phyloP scores from a whole-genome alignment of 2,888 invertebrate genomes.

The Dryobota labecula region DNA sequence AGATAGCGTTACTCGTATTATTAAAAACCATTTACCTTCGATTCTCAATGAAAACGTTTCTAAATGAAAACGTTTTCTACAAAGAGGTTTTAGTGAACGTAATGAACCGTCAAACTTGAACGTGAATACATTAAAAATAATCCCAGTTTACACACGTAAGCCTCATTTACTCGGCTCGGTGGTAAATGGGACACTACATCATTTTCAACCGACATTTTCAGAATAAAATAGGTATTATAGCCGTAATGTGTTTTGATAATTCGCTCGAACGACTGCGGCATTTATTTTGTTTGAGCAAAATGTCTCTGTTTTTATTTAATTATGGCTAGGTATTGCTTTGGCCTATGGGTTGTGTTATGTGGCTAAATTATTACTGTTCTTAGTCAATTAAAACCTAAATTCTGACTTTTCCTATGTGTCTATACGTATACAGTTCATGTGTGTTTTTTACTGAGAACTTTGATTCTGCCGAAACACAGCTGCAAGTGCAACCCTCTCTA shows the following conservation, averaged over 20 bases:
- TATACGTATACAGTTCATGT: neutral
- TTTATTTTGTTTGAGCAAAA: conserved; percentile 44
- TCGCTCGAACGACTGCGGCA: conserved; percentile 39
- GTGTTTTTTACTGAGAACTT: neutral
- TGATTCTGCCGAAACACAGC: neutral
- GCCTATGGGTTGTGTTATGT: conserved; percentile 3
- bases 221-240: conserved; percentile 53
- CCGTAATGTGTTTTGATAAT: conserved; percentile 59
- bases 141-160: conserved; percentile 62
- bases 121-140: conserved; percentile 66
- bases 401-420: neutral
- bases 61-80: conserved; percentile 39
- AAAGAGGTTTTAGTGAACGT: conserved; percentile 52
- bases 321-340: conserved; percentile 17
- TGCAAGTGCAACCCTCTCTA: too few relatives aligned
- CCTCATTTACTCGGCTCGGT: conserved; percentile 47
- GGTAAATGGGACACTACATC: conserved; percentile 59
- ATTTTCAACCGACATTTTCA: conserved; percentile 54
- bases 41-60: conserved; percentile 34
- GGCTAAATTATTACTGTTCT: neutral
- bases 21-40: conserved; percentile 13
- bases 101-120: conserved; percentile 61
- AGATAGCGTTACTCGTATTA: conserved; percentile 43
- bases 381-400: neutral
- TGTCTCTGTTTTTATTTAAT: conserved; percentile 36